A percentile compares a stretch with the other conserved stretches of the same genome.
phyloP scores from a whole-genome alignment of 1,140 invertebrate genomes.

The Eufriesea mexicana region DNA sequence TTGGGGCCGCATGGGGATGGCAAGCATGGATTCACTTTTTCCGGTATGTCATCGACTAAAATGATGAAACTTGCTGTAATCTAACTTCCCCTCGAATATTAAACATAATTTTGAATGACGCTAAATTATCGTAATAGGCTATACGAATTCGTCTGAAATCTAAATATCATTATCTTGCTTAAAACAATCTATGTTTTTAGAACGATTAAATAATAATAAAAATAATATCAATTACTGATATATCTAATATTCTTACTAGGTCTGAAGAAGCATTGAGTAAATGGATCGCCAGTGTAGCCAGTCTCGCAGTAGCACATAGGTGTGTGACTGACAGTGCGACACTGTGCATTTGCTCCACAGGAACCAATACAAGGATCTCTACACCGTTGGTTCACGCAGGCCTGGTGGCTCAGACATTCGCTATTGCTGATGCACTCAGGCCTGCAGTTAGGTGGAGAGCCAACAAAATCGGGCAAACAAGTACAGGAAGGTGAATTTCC shows the following conservation, averaged over 20 bases:
- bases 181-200: too few relatives aligned
- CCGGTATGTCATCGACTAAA: constrained; percentile 25
- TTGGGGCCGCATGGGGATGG: constrained; percentile 89
- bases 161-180: too few relatives aligned
- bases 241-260: constrained; percentile 82
- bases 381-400: constrained; percentile 88
- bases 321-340: constrained; percentile 89
- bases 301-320: constrained; percentile 87
- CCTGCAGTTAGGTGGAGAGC: constrained; percentile 85
- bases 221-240: constrained; percentile 76
- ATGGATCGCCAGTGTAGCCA: constrained; percentile 86
- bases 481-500: constrained; percentile 86
- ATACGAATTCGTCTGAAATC: too few relatives aligned
- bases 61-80: not conserved
- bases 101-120: not conserved
- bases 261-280: constrained; percentile 80
- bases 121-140: not conserved
- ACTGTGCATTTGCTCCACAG: constrained; percentile 88
- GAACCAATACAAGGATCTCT: constrained; percentile 87
- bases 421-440: constrained; percentile 84
- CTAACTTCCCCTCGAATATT: too few relatives aligned
- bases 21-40: constrained; percentile 84
- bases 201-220: too few relatives aligned
- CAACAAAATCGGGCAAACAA: constrained; percentile 85
- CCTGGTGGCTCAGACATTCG: constrained; percentile 85